These are phyloP conservation scores for Oscheius myriophilus DNA, from an alignment of 2,888 invertebrate species.

Conservation along the genomic window DNA sequence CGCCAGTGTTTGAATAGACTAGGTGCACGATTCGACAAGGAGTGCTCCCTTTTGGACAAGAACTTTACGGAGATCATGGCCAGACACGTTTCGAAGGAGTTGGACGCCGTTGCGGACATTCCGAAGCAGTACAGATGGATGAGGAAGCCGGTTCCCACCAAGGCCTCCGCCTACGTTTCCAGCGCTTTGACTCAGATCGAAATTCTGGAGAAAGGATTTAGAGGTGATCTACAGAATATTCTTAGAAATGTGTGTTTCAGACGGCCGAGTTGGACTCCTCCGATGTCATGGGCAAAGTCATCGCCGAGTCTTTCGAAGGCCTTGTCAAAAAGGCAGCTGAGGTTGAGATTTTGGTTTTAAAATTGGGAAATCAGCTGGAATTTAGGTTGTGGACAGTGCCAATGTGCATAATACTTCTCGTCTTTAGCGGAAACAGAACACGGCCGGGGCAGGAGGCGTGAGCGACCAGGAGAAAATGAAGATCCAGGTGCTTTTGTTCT, in stretches of 20 bases:
- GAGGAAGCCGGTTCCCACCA: constrained; percentile 77
- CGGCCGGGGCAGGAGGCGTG: constrained; percentile 36
- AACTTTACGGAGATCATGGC: constrained; percentile 21
- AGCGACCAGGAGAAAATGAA: constrained; percentile 67
- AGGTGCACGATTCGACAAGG: constrained; percentile 30
- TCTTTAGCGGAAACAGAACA: constrained; percentile 9
- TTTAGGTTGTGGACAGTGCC: constrained; percentile 62
- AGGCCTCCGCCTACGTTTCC: constrained; percentile 80
- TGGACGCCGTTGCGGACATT: constrained; percentile 82
- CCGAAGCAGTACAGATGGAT: constrained; percentile 75
- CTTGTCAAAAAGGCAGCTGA: constrained; percentile 41
- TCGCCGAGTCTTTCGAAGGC: constrained; percentile 14
- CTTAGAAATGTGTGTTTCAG: neutral
- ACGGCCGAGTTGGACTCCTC: constrained; percentile 27
- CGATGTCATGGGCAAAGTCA: constrained; percentile 29
- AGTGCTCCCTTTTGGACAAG: constrained; percentile 35
- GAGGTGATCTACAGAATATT: constrained; percentile 26
- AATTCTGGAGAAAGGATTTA: constrained; percentile 27
- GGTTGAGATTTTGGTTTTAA: constrained; percentile 19
- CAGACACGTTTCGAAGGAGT: constrained; percentile 24
- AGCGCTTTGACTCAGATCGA: constrained; percentile 32
- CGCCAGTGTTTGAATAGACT: constrained; percentile 52
- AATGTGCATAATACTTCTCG: constrained; percentile 62
- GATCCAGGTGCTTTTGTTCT: constrained; percentile 43
- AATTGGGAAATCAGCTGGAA: neutral